phyloP scores from a whole-genome alignment of 2,888 invertebrate species.

The Lasioglossum morio region DNA sequence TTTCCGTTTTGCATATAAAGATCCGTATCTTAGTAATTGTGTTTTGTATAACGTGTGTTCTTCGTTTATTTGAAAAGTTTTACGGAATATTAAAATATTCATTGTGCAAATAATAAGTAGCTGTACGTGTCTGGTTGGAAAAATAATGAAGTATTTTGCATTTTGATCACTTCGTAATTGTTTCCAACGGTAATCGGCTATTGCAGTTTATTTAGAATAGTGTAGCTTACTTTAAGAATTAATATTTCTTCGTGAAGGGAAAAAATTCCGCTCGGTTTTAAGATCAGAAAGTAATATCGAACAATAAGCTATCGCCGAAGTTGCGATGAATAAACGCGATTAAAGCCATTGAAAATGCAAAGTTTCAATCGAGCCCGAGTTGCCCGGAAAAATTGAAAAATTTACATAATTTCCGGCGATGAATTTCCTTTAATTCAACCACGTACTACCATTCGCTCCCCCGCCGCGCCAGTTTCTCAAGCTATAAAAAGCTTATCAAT shows the following conservation, averaged over 20 bases:
- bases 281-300: conserved; percentile 8
- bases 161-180: not conserved
- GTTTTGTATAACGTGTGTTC: too few relatives aligned
- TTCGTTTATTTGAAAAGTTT: too few relatives aligned
- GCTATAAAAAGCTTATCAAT: conserved; percentile 56
- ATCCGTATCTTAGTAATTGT: too few relatives aligned
- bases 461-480: conserved; percentile 22
- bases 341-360: conserved; percentile 15
- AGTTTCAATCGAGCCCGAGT: conserved; percentile 12
- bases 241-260: not conserved
- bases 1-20: too few relatives aligned
- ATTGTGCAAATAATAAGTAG: not conserved
- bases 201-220: not conserved
- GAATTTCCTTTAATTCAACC: conserved; percentile 46
- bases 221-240: not conserved
- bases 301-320: conserved; percentile 8
- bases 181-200: not conserved
- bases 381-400: conserved; percentile 43
- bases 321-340: conserved; percentile 20
- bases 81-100: not conserved
- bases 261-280: not conserved
- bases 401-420: conserved; percentile 48
- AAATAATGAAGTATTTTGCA: not conserved
- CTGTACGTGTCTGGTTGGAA: not conserved
- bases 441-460: conserved; percentile 17